Percentiles rank a stretch among this genome's conserved stretches.
These are phyloP conservation scores for Craniophora ligustri DNA, from an alignment of 2,888 invertebrate species.

Conservation along the genomic window DNA sequence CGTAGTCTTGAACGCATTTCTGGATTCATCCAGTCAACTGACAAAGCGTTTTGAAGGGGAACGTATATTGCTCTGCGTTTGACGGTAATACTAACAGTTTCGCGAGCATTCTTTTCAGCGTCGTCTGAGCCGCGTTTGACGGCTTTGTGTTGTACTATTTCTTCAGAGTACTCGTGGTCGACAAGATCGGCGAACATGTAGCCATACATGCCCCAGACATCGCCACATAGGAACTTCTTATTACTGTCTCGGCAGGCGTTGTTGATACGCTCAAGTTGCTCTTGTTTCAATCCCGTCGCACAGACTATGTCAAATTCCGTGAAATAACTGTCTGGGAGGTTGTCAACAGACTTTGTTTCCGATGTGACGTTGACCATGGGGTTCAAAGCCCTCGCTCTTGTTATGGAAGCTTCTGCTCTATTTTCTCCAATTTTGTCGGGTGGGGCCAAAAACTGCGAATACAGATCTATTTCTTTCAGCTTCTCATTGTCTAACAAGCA, in stretches of 20 bases:
- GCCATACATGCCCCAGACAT: slow-evolving; percentile 98
- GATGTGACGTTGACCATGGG: slow-evolving; percentile 96
- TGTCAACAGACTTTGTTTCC: slow-evolving; percentile 90
- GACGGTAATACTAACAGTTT: slow-evolving; percentile 89
- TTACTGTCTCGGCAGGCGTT: slow-evolving; percentile 92
- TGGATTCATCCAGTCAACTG: slow-evolving; percentile 90
- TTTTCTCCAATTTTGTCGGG: slow-evolving; percentile 93
- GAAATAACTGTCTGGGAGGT: slow-evolving; percentile 92
- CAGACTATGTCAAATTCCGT: slow-evolving; percentile 94
- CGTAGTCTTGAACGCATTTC: slow-evolving; percentile 89
- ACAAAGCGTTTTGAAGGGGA: slow-evolving; percentile 91
- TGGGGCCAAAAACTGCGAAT: slow-evolving; percentile 95
- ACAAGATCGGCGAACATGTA: slow-evolving; percentile 97
- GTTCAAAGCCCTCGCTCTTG: slow-evolving; percentile 95
- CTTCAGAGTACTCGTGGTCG: slow-evolving; percentile 90
- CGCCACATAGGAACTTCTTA: slow-evolving; percentile 95
- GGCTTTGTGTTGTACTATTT: slow-evolving; percentile 83
- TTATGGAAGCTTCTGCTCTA: slow-evolving; percentile 95
- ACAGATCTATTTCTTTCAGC: slow-evolving; percentile 91
- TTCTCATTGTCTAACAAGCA: slow-evolving; percentile 94
- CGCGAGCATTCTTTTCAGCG: slow-evolving; percentile 82
- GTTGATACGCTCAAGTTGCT: slow-evolving; percentile 93
- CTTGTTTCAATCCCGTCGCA: slow-evolving; percentile 92
- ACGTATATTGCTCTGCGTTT: slow-evolving; percentile 91
- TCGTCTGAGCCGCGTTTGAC: slow-evolving; percentile 89